These are phyloP conservation scores for Ctenochaetus hawaiiensis DNA, from an alignment of 2,797 vertebrate genomes.

Conservation along the genomic window DNA sequence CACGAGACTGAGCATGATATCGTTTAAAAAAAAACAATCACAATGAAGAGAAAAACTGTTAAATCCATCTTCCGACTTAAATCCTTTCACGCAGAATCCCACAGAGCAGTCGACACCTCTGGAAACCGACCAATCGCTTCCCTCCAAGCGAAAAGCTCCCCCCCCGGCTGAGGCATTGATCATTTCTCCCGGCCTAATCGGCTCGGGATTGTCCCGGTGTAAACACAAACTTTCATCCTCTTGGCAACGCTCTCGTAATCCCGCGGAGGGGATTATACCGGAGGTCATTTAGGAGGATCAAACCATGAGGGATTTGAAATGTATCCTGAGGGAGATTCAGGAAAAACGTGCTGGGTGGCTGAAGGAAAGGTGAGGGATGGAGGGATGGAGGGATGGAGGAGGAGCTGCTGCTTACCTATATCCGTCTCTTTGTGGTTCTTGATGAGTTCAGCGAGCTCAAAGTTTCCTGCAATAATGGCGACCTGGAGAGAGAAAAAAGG, in stretches of 20 bases:
- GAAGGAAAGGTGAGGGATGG: background rate
- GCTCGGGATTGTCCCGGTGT: conserved; percentile 7
- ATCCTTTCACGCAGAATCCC: background rate
- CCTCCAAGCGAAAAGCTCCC: background rate
- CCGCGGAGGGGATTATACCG: conserved; percentile 57
- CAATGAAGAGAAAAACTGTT: background rate
- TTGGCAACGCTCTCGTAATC: conserved; percentile 51
- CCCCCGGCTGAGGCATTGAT: conserved; percentile 11
- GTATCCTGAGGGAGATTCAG: conserved; percentile 53
- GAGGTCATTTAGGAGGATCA: conserved; percentile 58
- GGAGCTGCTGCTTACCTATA: conserved; percentile 88
- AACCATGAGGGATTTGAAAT: conserved; percentile 68
- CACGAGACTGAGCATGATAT: background rate
- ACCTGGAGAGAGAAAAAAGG: conserved; percentile 83
- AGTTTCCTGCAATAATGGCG: conserved; percentile 96
- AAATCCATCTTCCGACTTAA: conserved; percentile 1
- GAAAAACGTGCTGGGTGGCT: background rate
- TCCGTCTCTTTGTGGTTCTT: conserved; percentile 95
- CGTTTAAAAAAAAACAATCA: background rate
- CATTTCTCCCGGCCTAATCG: conserved; percentile 38
- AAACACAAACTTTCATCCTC: conserved; percentile 63
- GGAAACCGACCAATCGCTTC: conserved; percentile 29
- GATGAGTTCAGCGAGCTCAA: conserved; percentile 96
- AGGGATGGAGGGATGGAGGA: background rate
- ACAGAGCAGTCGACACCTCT: conserved; percentile 8